These are phyloP conservation scores for Zaprionus gabonicus DNA, from an alignment of 1,140 invertebrate genomes.

Conservation along the genomic window DNA sequence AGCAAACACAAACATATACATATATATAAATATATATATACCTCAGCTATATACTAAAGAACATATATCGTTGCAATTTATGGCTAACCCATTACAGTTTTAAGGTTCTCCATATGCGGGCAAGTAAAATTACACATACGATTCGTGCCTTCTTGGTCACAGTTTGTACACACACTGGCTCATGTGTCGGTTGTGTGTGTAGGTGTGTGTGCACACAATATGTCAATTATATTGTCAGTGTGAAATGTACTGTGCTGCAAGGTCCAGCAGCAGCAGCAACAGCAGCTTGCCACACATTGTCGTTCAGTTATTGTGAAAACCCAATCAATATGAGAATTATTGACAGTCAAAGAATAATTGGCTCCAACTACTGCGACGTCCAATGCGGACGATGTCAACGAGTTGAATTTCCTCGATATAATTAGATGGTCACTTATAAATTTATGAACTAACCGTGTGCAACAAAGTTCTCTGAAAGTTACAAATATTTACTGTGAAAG, in stretches of 20 bases:
- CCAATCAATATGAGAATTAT: constrained; percentile 70
- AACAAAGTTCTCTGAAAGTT: neutral
- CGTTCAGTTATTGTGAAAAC: constrained; percentile 43
- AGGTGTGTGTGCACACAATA: constrained; percentile 1
- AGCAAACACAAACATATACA: constrained; percentile 40
- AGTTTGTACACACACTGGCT: constrained; percentile 5
- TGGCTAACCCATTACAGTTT: constrained; percentile 5
- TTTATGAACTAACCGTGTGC: neutral
- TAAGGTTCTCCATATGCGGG: constrained; percentile 14
- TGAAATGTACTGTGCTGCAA: constrained; percentile 12
- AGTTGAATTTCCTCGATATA: neutral
- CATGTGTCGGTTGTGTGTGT: neutral
- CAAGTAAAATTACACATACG: neutral
- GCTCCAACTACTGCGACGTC: neutral
- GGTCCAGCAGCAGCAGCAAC: constrained; percentile 17
- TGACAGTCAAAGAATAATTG: constrained; percentile 68
- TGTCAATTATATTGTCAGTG: constrained; percentile 7
- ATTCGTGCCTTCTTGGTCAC: constrained; percentile 16
- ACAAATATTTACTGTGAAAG: neutral
- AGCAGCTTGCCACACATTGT: constrained; percentile 3
- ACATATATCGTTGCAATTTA: neutral
- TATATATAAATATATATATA: neutral
- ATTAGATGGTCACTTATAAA: neutral
- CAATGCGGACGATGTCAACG: constrained; percentile 34
- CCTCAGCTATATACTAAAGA: neutral